These are phyloP conservation scores for Megastigmus dorsalis DNA, from an alignment of 2,888 invertebrate genomes.

Conservation along the genomic window DNA sequence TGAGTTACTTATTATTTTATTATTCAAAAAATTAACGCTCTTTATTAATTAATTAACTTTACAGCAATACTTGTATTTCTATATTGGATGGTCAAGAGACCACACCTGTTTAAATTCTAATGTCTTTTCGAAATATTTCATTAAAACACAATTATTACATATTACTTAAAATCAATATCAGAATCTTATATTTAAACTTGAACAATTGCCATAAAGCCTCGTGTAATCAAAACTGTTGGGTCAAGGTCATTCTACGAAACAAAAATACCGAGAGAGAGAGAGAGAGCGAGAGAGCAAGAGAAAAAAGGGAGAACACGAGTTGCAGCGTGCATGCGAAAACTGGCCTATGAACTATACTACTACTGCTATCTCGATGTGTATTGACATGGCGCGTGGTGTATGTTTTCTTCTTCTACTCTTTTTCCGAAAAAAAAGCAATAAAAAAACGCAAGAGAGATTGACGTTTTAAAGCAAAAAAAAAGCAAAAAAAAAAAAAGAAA, in stretches of 20 bases:
- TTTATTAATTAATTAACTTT: no score
- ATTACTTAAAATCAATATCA: no score
- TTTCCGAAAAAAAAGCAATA: background rate
- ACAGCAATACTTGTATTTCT: no score
- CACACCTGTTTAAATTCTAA: no score
- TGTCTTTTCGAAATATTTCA: no score
- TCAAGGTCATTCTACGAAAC: background rate
- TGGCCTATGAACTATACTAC: slow-evolving; percentile 42
- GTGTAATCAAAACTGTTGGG: background rate
- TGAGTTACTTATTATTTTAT: no score
- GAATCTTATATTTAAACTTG: background rate
- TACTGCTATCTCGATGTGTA: slow-evolving; percentile 21
- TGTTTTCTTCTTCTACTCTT: slow-evolving; percentile 6
- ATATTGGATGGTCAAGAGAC: no score
- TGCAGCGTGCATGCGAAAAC: slow-evolving; percentile 42
- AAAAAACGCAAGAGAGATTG: slow-evolving; percentile 14
- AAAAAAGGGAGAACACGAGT: slow-evolving; percentile 31
- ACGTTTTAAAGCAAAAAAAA: slow-evolving; percentile 43
- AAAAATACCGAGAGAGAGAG: slow-evolving; percentile 28
- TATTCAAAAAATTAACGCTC: background rate
- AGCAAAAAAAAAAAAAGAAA: slow-evolving; percentile 29
- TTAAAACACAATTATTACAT: no score
- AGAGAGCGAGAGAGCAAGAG: slow-evolving; percentile 14
- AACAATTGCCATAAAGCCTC: background rate
- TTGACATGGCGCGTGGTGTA: slow-evolving; percentile 21